Conservation (phyloP, 2,797 vertebrate genomes). For the Schizopygopsis pylzovi region DNA sequence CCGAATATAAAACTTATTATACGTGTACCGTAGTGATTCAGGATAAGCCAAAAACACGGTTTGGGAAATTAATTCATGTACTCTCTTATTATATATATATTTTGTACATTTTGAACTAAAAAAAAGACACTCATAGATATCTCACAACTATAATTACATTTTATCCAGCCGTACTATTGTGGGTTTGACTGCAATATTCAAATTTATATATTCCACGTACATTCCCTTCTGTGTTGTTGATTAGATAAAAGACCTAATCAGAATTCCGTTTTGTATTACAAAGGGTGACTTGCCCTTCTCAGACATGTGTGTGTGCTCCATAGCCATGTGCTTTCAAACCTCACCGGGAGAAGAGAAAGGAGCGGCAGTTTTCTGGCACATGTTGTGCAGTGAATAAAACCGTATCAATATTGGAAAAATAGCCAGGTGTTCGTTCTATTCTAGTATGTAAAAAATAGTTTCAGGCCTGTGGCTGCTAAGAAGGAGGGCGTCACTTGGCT, state of each 20-base stretch:
- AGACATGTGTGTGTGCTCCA: not conserved
- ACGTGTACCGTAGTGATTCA: too few species aligned
- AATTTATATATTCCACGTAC: not conserved
- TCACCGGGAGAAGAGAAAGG: not conserved
- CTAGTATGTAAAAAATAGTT: slow-evolving; percentile 42
- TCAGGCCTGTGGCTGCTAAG: slow-evolving; percentile 27
- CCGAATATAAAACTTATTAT: too few species aligned
- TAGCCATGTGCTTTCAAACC: slow-evolving; percentile 2
- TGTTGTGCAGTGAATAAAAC: not conserved
- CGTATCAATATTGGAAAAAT: slow-evolving; percentile 5
- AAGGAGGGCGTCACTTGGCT: slow-evolving; percentile 30
- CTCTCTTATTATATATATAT: too few species aligned
- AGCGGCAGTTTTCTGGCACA: not conserved
- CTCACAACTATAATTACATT: slow-evolving; percentile 5
- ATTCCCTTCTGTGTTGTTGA: not conserved
- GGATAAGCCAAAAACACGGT: too few species aligned
- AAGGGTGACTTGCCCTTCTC: not conserved
- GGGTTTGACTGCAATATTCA: not conserved
- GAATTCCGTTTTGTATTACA: slow-evolving; percentile 5
- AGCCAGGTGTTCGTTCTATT: slow-evolving; percentile 16
- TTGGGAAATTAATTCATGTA: too few species aligned
- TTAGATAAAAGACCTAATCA: slow-evolving; percentile 24
- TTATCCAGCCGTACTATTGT: not conserved
- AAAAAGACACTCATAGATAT: not conserved
- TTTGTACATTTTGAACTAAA: too few species aligned